phyloP scores from a whole-genome alignment of 2,888 invertebrate genomes.

The Paralinhomoeus sp. region DNA sequence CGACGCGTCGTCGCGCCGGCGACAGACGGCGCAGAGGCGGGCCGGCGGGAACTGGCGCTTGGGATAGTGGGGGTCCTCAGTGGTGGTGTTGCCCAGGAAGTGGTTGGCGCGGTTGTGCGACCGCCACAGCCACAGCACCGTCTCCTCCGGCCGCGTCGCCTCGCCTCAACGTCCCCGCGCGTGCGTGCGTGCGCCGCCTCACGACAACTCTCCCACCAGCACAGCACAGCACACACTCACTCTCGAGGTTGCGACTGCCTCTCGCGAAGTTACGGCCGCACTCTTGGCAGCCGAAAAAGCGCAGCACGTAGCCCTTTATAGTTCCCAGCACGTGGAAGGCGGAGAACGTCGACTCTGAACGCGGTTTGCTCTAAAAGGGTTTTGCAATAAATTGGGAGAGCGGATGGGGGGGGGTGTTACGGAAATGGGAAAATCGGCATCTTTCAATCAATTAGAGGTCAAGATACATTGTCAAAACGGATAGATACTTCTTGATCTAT shows the following conservation, averaged over 20 bases:
- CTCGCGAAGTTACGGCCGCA: constrained; percentile 67
- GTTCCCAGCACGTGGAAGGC: constrained; percentile 49
- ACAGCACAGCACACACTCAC: neutral
- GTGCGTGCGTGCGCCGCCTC: no score
- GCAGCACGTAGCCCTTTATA: constrained; percentile 62
- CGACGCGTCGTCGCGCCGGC: no score
- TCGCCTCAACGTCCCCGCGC: constrained; percentile 29
- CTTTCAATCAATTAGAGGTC: no score
- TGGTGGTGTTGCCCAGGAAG: constrained; percentile 48
- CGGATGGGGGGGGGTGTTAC: no score
- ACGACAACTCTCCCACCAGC: neutral
- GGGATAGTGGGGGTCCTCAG: constrained; percentile 63
- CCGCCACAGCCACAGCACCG: constrained; percentile 66
- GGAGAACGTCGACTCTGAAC: no score
- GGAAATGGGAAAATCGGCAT: no score
- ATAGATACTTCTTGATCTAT: no score
- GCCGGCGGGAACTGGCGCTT: constrained; percentile 63
- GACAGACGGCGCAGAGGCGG: constrained; percentile 37
- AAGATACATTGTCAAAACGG: no score
- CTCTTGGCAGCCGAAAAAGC: constrained; percentile 78
- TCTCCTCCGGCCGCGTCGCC: constrained; percentile 45
- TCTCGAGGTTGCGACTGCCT: constrained; percentile 40
- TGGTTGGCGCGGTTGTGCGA: constrained; percentile 69
- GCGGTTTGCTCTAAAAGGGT: no score
- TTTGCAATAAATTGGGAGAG: no score